Base-by-base conservation (phyloP, 2,797 vertebrate species). In the Cyprinodon diabolis region DNA sequence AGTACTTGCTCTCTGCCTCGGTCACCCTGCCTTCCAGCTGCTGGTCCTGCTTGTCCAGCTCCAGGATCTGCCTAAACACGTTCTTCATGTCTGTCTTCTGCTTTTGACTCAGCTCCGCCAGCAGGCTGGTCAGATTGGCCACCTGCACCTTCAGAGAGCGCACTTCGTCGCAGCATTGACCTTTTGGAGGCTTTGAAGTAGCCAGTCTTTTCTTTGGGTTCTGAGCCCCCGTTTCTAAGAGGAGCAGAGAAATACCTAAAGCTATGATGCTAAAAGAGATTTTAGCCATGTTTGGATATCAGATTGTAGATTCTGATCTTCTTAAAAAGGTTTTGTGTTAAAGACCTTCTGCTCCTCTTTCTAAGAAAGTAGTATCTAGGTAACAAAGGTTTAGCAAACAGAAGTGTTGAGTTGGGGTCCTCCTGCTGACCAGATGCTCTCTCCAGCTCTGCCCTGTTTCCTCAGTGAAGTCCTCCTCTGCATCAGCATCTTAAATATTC, bases 1-100 rank as follows among this genome's bases (percentile, higher is more conserved):
- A 99, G 93, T 97, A 99, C 83, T 97, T 98, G 95, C 96, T 96
- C 93, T 99, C 98, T 0, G 96, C 97, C 2, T 97, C 97, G 0
- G 93, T 91, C 76, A 99, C 96, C 12, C 97, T 94, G 0, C 91
- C 88, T 88, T 97, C 97, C 83, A 97, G 94, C 88, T 94, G 95
- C 87, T 95, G 96, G 91, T 95, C 93, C 81, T 84, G 94, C 75
- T 96, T 95, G 79, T 98, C 97, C 93, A 99, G 94, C 75, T 98
- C 96, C 95, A 97, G 96, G 88, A 98, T 95, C 94, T 99, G 96
- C 95, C 96, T 94, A 76, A 96, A 93, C 23, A 98, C 89, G 0
- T 88, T 95, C 80, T 95, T 94, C 93, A 96, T 89, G 91, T 98
- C 97, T 0, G 86, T 81, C 79, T 98, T 97, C 91, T 98, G 98